Evolutionary conservation across 2,113 vertebrate species (phyloP).

Genomic region (Ahaetulla prasina): DNA sequence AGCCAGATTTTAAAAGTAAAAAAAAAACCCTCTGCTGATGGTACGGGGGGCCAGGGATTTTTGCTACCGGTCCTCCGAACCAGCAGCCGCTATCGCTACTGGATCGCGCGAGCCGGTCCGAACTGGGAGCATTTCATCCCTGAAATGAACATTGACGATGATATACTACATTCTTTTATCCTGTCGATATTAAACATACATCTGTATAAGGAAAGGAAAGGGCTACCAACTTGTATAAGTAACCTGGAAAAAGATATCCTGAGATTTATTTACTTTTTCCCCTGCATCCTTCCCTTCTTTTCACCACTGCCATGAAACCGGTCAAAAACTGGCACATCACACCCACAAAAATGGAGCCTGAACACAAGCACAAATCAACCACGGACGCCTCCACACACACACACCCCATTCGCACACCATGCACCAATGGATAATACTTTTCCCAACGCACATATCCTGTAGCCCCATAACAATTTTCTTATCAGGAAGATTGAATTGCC

Average conservation of each 20-base stretch:
- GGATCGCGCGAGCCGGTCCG: too few species aligned
- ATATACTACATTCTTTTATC: background rate
- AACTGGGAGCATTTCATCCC: too few species aligned
- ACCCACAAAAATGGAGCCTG: background rate
- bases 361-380: background rate
- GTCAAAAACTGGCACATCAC: background rate
- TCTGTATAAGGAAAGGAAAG: background rate
- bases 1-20: too few species aligned
- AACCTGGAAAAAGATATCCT: background rate
- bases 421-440: background rate
- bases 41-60: too few species aligned
- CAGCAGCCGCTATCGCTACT: too few species aligned
- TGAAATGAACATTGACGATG: background rate
- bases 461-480: background rate
- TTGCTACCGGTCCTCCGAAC: too few species aligned
- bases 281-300: background rate
- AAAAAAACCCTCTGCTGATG: too few species aligned
- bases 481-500: background rate
- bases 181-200: background rate
- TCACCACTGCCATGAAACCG: background rate
- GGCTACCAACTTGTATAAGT: background rate
- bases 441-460: background rate
- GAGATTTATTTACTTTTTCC: background rate
- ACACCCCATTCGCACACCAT: rapidly evolving
- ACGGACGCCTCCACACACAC: too few species aligned